phyloP scores from a whole-genome alignment of 2,113 vertebrate genomes.

The Indicator indicator region DNA sequence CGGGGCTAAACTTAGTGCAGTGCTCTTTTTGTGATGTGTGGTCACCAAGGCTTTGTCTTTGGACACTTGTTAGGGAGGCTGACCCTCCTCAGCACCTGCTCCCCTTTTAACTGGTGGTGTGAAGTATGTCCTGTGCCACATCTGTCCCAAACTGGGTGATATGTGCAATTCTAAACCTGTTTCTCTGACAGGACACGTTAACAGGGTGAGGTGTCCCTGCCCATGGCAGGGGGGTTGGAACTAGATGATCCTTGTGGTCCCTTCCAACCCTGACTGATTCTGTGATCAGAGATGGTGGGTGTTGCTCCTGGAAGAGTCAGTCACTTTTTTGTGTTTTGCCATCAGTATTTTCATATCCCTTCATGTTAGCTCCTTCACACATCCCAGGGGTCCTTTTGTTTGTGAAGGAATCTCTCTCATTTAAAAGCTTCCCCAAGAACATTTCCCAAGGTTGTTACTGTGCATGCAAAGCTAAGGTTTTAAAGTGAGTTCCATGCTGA shows the following conservation, averaged over 20 bases:
- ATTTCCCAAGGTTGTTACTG: not conserved
- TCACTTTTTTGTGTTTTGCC: not conserved
- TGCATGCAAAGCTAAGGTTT: not conserved
- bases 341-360: not conserved
- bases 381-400: not conserved
- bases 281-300: not conserved
- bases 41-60: not conserved
- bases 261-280: too few relatives aligned
- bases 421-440: not conserved
- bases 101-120: not conserved
- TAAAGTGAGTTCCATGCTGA: not conserved
- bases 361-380: not conserved
- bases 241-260: too few relatives aligned
- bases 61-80: not conserved
- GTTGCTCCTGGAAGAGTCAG: not conserved
- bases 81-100: accelerated
- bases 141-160: not conserved
- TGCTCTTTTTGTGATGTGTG: too few relatives aligned
- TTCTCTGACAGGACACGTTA: too few relatives aligned
- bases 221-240: too few relatives aligned
- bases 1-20: not conserved
- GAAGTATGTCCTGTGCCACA: not conserved
- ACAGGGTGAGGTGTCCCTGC: too few relatives aligned
- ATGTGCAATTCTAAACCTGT: too few relatives aligned
- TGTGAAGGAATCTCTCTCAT: not conserved